phyloP scores from a whole-genome alignment of 2,113 vertebrate species.

The Falcunculus frontatus region DNA sequence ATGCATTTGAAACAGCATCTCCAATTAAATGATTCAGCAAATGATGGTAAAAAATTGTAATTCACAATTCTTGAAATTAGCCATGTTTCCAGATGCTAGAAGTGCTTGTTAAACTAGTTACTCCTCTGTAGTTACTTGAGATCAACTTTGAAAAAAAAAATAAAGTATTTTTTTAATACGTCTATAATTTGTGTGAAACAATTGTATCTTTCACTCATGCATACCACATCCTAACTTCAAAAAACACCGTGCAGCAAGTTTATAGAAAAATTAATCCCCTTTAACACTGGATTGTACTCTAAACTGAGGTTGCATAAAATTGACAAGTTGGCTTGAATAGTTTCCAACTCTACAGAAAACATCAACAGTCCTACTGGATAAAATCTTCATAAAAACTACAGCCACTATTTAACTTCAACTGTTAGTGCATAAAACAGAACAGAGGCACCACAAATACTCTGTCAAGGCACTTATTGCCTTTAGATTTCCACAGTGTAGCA shows the following conservation, averaged over 20 bases:
- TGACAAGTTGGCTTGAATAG: conserved; percentile 4
- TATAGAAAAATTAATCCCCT: conserved; percentile 8
- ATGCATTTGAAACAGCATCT: neutral
- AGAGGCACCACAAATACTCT: conserved; percentile 68
- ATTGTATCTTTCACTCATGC: neutral
- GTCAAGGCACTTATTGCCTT: conserved; percentile 58
- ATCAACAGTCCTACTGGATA: conserved; percentile 63
- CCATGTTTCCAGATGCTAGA: neutral
- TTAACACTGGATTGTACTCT: neutral
- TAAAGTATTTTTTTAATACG: conserved; percentile 68
- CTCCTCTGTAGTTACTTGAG: conserved; percentile 27
- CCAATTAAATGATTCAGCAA: neutral
- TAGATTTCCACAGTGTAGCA: conserved; percentile 45
- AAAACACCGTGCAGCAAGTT: conserved; percentile 5
- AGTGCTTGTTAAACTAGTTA: conserved; percentile 9
- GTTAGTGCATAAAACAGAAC: conserved; percentile 69
- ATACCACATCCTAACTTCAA: neutral
- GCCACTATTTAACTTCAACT: conserved; percentile 67
- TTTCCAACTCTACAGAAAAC: conserved; percentile 65
- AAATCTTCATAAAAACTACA: conserved; percentile 60
- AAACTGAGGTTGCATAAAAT: neutral
- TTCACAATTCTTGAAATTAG: conserved; percentile 21
- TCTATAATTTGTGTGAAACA: neutral
- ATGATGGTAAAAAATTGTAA: neutral
- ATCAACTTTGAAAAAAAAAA: conserved; percentile 25